These are phyloP conservation scores for Drosophila incognita DNA, from an alignment of 2,888 invertebrate species.

Conservation along the genomic window DNA sequence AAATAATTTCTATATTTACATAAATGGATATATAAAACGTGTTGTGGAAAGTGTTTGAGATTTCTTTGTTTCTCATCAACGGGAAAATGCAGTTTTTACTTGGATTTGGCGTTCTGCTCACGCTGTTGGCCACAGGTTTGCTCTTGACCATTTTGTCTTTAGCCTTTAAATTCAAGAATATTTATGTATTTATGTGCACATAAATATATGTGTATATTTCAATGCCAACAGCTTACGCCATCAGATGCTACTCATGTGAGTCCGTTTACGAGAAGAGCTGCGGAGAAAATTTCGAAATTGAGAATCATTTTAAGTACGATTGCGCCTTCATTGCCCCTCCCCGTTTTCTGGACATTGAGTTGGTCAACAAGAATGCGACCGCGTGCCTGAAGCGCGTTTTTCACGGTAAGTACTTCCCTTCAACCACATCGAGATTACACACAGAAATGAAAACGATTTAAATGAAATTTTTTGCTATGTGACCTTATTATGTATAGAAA, in stretches of 20 bases:
- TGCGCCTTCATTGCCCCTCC: slow-evolving; percentile 80
- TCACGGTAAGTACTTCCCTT: slow-evolving; percentile 73
- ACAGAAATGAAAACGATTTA: slow-evolving; percentile 5
- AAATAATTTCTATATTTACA: slow-evolving; percentile 14
- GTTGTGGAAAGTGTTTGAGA: slow-evolving; percentile 19
- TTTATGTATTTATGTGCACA: background rate
- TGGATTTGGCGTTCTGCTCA: slow-evolving; percentile 48
- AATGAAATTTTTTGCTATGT: background rate
- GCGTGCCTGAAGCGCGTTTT: slow-evolving; percentile 82
- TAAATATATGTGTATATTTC: slow-evolving; percentile 24
- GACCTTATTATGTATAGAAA: slow-evolving; percentile 6
- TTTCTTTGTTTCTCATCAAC: slow-evolving; percentile 12
- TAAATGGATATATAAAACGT: slow-evolving; percentile 12
- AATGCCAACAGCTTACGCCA: slow-evolving; percentile 78
- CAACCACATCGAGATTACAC: background rate
- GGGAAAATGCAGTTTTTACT: slow-evolving; percentile 69
- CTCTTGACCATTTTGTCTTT: slow-evolving; percentile 31
- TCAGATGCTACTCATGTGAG: slow-evolving; percentile 83
- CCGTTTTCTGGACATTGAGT: slow-evolving; percentile 76
- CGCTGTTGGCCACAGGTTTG: slow-evolving; percentile 66
- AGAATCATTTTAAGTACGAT: slow-evolving; percentile 80
- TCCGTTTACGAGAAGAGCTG: slow-evolving; percentile 81
- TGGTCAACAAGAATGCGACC: slow-evolving; percentile 78
- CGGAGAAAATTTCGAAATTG: slow-evolving; percentile 78
- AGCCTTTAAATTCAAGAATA: background rate